These are phyloP conservation scores for Alviniconcha marisindica DNA, from an alignment of 1,140 invertebrate genomes.

Conservation along the genomic window DNA sequence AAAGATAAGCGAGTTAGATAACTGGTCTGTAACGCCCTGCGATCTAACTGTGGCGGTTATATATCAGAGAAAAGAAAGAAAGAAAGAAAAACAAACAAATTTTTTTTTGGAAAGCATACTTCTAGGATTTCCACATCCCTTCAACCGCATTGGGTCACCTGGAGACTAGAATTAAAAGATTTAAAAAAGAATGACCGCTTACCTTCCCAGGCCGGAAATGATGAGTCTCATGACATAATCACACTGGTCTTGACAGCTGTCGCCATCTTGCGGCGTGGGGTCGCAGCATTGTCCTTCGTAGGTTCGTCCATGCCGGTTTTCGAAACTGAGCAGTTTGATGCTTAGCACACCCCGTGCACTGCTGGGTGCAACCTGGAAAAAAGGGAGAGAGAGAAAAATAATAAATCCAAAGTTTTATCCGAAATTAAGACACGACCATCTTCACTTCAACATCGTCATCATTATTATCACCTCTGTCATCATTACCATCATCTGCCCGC, in stretches of 20 bases:
- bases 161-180: no score
- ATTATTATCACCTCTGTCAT: conserved; percentile 30
- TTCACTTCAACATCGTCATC: conserved; percentile 16
- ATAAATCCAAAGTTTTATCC: no score
- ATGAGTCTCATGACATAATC: conserved; percentile 59
- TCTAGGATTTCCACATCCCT: no score
- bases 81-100: no score
- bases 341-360: conserved; percentile 47
- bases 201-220: conserved; percentile 57
- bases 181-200: no score
- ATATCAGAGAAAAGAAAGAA: no score
- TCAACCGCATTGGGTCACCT: no score
- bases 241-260: conserved; percentile 47
- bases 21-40: no score
- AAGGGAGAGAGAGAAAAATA: not conserved
- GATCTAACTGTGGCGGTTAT: no score
- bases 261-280: conserved; percentile 7
- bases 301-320: conserved; percentile 48
- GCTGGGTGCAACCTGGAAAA: conserved; percentile 6
- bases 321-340: conserved; percentile 47
- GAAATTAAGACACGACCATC: conserved; percentile 25
- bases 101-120: no score
- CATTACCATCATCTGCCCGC: not conserved
- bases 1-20: no score
- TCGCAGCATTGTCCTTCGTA: conserved; percentile 58